These are phyloP conservation scores for Eulacestoma nigropectus DNA, from an alignment of 2,113 vertebrate genomes.

Conservation along the genomic window DNA sequence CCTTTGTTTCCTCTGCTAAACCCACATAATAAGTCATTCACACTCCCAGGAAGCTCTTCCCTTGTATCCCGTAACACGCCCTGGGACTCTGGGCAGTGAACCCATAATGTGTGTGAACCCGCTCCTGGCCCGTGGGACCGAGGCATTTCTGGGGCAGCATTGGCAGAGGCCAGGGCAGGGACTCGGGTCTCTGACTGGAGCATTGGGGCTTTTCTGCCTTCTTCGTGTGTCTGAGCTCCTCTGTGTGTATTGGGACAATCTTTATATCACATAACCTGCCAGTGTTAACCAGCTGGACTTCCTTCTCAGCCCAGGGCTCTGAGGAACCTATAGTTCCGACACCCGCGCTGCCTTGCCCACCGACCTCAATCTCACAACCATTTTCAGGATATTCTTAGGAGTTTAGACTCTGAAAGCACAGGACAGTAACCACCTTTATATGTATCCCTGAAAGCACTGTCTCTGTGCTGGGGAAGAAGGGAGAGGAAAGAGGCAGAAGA, in stretches of 20 bases:
- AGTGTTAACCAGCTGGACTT: background rate
- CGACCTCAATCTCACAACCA: background rate
- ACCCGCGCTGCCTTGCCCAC: background rate
- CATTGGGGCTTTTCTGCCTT: background rate
- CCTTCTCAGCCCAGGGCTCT: background rate
- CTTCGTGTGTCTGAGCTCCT: background rate
- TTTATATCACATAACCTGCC: background rate
- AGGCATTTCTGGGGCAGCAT: background rate
- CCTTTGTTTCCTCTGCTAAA: background rate
- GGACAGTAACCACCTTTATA: background rate
- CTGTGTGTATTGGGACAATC: background rate
- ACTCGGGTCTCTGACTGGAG: accelerated
- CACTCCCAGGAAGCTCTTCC: background rate
- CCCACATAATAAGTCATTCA: accelerated
- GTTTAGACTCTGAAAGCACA: background rate
- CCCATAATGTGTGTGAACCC: accelerated
- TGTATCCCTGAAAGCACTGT: background rate
- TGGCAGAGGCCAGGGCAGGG: background rate
- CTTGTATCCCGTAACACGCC: accelerated
- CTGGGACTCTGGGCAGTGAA: background rate
- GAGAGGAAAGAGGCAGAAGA: background rate
- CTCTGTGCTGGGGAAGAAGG: background rate
- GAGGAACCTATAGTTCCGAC: background rate
- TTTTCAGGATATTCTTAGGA: background rate
- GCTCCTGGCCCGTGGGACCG: too few species aligned